Evolutionary conservation across 2,888 invertebrate genomes (phyloP), one percentile per base, ranked within the genome.

Genomic region (Caenorhabditis sp.): DNA sequence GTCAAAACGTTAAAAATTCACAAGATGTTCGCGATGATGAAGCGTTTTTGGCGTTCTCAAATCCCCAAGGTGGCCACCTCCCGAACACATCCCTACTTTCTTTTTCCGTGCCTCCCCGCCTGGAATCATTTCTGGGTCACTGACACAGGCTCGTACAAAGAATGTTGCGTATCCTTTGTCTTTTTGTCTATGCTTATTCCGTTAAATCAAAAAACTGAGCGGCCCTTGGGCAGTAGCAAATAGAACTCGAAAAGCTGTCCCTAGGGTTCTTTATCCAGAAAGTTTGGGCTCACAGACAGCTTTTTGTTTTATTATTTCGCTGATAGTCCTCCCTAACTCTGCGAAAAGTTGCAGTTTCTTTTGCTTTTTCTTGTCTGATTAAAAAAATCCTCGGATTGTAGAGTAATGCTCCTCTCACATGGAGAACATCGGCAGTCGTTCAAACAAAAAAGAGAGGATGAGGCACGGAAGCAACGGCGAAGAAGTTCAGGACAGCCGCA

Each of bases 331-430:
- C 28, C 28, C 56, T 6, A 28, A 15, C 9, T 18, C 15, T 13
- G 18, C 22, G 18, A 13, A 55, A 67, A 32, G 37, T 55, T 40
- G 37, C 40, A 15, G 26, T 37, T 70, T 61, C 37, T 72, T 47
- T 56, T 72, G 47, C 22, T 58, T 50, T 50, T 64, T 44, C 9
- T 37, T 18, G 6, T 32, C 32, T 53, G 24, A n/a, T n/a, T n/a
- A n/a, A n/a, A n/a, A n/a, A n/a, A n/a, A 37, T 13, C 6, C 35
- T 50, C 37, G 47, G 6, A n/a, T 24, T 55, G 9, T 50, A 61
- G 53, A 53, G 70, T 71, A 71, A 81, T 81, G 81, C 44, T 81
- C 0, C 60, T 81, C 9, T 81, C 81, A 1, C 76, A 81, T 26
- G 81, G 71, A 47, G 76, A 76, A 11, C 69, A 69, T 24, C 76